Percentiles rank a stretch among this genome's conserved stretches.
Conservation (phyloP, 1,140 invertebrate genomes). For the Idris sp. region DNA sequence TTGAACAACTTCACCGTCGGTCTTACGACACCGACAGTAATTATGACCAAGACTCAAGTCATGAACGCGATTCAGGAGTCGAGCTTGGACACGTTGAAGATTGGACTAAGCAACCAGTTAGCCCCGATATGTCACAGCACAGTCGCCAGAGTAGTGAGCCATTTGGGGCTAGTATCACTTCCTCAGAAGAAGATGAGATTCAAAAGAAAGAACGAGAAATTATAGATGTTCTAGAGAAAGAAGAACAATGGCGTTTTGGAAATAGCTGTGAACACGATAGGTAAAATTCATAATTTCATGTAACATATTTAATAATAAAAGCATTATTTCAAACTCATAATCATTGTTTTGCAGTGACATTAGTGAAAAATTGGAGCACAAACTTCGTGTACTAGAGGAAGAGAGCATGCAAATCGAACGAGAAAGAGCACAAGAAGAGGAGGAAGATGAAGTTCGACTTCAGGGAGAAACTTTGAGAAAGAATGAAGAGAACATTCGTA, state of each 20-base stretch:
- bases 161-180: slow-evolving; percentile 81
- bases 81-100: slow-evolving; percentile 81
- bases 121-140: slow-evolving; percentile 83
- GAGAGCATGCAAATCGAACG: slow-evolving; percentile 79
- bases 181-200: slow-evolving; percentile 85
- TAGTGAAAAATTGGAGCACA: slow-evolving; percentile 79
- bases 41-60: slow-evolving; percentile 76
- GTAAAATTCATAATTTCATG: slow-evolving; percentile 57
- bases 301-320: no score
- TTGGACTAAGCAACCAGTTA: slow-evolving; percentile 80
- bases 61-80: slow-evolving; percentile 85
- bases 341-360: slow-evolving; percentile 70
- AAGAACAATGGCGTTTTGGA: slow-evolving; percentile 80
- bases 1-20: slow-evolving; percentile 83
- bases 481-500: slow-evolving; percentile 73
- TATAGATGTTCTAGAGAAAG: slow-evolving; percentile 84
- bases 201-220: slow-evolving; percentile 85
- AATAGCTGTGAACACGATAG: slow-evolving; percentile 72
- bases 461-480: slow-evolving; percentile 73
- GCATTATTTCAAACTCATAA: no score
- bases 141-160: slow-evolving; percentile 88
- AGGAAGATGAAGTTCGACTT: slow-evolving; percentile 60
- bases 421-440: slow-evolving; percentile 73
- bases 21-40: slow-evolving; percentile 80
- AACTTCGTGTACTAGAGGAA: slow-evolving; percentile 78